Evolutionary conservation across 2,888 invertebrate species (phyloP), one percentile per base, ranked within the genome.

Genomic region (Thelaira solivaga): DNA sequence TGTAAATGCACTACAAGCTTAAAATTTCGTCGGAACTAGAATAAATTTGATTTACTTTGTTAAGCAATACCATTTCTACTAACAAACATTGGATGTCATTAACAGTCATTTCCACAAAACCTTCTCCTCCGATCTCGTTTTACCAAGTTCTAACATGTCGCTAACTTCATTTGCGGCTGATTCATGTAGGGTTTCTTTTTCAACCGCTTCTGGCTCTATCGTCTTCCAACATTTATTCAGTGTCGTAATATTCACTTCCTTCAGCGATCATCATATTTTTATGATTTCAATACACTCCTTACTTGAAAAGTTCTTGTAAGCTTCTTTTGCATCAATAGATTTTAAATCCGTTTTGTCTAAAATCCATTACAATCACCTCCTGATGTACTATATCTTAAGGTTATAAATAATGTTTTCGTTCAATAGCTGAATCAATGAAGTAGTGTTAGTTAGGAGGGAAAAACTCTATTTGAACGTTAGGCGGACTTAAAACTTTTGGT

Each of bases 361-460:
- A 43, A 43, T 41, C 45, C n/a, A 62, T 31, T 39, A 20, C 13
- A 51, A 64, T 43, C n/a, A 39, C 51, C 20, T 18, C 36, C 20
- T 49, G 20, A 61, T 61, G 18, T 43, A 43, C 16, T 43, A 43
- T 11, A 31, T 61, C 29, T 61, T 45, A 29, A 61, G 45, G 43
- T 1, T 45, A 51, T 76, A 76, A 61, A 61, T 45, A 29, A 29
- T 34, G 18, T n/a, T 20, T 61, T 61, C 43, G 67, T 81, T 69
- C 16, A 80, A 47, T 13, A 76, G 76, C 39, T 81, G 43, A 16
- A 57, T 7, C 8, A 57, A 34, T 39, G 16, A 41, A 22, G 57
- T 39, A 16, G 26, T 57, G 16, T 41, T n/a, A n/a, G n/a, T n/a
- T 57, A 18, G 57, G 39, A 11, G 45, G 45, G n/a, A 57, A 16